A percentile compares a stretch with the other conserved stretches of the same genome.
These are phyloP conservation scores for Phyllotis vaccarum DNA, from an alignment of 2,797 vertebrate genomes.

Conservation along the genomic window DNA sequence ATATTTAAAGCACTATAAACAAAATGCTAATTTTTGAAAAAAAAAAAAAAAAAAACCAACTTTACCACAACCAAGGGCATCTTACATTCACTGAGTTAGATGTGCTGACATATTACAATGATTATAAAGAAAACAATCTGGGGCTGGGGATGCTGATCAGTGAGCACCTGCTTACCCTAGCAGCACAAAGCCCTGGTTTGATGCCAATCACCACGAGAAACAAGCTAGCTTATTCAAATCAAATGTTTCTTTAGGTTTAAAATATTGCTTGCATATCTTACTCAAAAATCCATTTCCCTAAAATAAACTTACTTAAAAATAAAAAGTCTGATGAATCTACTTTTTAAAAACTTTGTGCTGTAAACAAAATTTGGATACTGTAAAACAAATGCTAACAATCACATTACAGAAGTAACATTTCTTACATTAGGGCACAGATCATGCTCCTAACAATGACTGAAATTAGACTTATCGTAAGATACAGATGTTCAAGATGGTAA, in stretches of 20 bases:
- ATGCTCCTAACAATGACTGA: slow-evolving; percentile 37
- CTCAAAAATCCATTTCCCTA: slow-evolving; percentile 64
- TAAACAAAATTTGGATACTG: slow-evolving; percentile 54
- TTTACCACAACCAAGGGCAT: not conserved
- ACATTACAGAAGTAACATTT: slow-evolving; percentile 35
- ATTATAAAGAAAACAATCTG: slow-evolving; percentile 29
- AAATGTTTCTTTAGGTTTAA: slow-evolving; percentile 57
- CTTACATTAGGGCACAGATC: slow-evolving; percentile 26
- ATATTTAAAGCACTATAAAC: slow-evolving; percentile 66
- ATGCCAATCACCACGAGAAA: not conserved
- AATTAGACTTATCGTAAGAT: not conserved
- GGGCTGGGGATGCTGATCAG: not conserved
- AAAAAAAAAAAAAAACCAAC: not conserved
- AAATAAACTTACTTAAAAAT: slow-evolving; percentile 59
- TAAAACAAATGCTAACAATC: slow-evolving; percentile 19
- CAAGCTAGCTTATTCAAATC: slow-evolving; percentile 69
- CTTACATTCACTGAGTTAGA: slow-evolving; percentile 16
- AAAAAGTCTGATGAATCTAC: slow-evolving; percentile 52
- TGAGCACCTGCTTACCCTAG: not conserved
- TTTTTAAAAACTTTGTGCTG: slow-evolving; percentile 59
- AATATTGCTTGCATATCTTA: slow-evolving; percentile 17
- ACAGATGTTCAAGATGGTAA: slow-evolving; percentile 54
- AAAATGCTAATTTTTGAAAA: slow-evolving; percentile 40
- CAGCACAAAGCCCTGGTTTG: not conserved
- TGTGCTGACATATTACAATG: slow-evolving; percentile 38